Evolutionary conservation across 2,113 vertebrate genomes (phyloP), one percentile per base, ranked within the genome.

Genomic region (Syngnathoides biaculeatus): DNA sequence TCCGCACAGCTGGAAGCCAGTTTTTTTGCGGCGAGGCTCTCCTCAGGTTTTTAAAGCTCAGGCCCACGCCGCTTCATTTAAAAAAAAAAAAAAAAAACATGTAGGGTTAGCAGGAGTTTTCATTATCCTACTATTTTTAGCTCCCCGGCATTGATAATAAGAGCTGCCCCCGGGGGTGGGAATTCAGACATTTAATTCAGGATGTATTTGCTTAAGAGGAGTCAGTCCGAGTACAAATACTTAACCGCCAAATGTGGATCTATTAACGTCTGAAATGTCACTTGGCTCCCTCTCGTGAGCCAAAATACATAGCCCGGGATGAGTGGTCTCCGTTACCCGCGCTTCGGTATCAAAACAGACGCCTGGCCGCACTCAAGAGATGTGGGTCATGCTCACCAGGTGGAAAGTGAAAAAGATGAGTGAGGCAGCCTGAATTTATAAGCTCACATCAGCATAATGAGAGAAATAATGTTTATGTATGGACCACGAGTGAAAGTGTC

Each of bases 371-470:
- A 81, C 50, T 61, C 57, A 68, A 71, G 69, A 84, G 89, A 92
- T 90, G 87, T 86, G 87, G 89, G 89, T 92, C 87, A 88, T 55
- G 85, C 89, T 86, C 80, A 82, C 84, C 83, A 88, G 88, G 90
- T 92, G 90, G 86, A 88, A 86, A 89, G 85, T 72, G 82, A 88
- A 80, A 80, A 80, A 79, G 84, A 85, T 89, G 83, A 89, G 77
- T 79, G 87, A 50, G 80, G 71, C 55, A 4, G 43, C 58, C 67
- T 81, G 78, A 90, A 82, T 79, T 69, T 86, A 73, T 86, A 90
- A 80, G 85, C 90, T 86, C 84, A 82, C 72, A 77, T 76, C 82
- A 84, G 84, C 81, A 72, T 83, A 85, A 89, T 85, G 79, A 82
- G 77, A 86, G 68, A 82, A 78, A 83, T 77, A 83, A 89, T 90